Percentiles rank a stretch among this genome's conserved stretches.
These are phyloP conservation scores for Dryobota labecula DNA, from an alignment of 2,888 invertebrate species.

Conservation along the genomic window DNA sequence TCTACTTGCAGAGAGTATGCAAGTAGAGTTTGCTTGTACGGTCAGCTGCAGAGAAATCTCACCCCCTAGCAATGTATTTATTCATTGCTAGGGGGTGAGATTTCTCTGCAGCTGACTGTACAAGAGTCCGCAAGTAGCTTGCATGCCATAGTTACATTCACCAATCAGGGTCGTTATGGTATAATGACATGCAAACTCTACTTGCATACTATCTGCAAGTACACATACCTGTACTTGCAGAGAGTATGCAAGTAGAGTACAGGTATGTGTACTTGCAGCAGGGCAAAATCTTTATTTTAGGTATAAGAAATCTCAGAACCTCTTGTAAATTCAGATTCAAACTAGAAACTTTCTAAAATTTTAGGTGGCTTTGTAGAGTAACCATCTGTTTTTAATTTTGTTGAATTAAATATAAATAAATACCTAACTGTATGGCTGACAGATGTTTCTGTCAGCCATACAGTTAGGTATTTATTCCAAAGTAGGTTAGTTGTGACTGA, in stretches of 20 bases:
- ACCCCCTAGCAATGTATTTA: too few species aligned
- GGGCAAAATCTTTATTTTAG: too few species aligned
- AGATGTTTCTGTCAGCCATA: background rate
- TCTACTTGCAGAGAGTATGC: background rate
- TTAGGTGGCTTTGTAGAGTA: background rate
- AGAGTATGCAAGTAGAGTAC: background rate
- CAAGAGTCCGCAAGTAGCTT: background rate
- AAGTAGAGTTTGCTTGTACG: too few species aligned
- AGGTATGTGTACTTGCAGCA: background rate
- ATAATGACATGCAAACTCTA: background rate
- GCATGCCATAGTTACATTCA: background rate
- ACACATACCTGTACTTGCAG: background rate
- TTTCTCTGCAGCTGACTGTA: too few species aligned
- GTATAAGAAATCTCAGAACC: background rate
- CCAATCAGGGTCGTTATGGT: background rate
- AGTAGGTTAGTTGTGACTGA: slow-evolving; percentile 8
- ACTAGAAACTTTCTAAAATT: background rate
- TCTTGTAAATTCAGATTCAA: background rate
- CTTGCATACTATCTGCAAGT: background rate
- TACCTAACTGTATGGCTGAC: too few species aligned
- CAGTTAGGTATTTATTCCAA: background rate
- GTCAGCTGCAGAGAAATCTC: too few species aligned
- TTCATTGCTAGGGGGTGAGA: too few species aligned
- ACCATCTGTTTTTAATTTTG: too few species aligned
- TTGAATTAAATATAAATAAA: too few species aligned